Percentiles rank a stretch among this genome's conserved stretches.
Evolutionary conservation across 2,888 invertebrate species (phyloP).

Genomic region (Dynastes grantii): DNA sequence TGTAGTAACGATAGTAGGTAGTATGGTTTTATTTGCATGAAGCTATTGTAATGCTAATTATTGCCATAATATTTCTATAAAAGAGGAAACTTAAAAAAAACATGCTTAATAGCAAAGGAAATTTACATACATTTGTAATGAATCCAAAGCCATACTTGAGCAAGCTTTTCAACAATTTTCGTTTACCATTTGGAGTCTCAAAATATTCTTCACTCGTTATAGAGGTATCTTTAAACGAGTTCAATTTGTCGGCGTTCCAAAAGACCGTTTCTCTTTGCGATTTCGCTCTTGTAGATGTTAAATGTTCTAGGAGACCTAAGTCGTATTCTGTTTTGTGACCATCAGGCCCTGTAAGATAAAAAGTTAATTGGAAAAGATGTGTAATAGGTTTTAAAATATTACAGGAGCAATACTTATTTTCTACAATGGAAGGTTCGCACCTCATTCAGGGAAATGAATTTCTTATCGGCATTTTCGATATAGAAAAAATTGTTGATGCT

Average conservation of each 20-base stretch:
- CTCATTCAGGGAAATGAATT: too few relatives aligned
- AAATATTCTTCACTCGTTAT: slow-evolving; percentile 72
- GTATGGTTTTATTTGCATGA: too few relatives aligned
- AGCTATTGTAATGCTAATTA: too few relatives aligned
- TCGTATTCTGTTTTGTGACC: slow-evolving; percentile 73
- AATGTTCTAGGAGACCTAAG: slow-evolving; percentile 66
- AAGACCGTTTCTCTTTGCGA: slow-evolving; percentile 63
- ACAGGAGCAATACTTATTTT: background rate
- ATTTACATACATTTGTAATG: slow-evolving; percentile 60
- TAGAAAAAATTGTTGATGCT: too few relatives aligned
- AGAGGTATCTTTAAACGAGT: slow-evolving; percentile 67
- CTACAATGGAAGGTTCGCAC: background rate
- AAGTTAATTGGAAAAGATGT: slow-evolving; percentile 11
- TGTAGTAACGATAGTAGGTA: too few relatives aligned
- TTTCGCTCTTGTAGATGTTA: slow-evolving; percentile 24
- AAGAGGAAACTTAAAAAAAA: too few relatives aligned
- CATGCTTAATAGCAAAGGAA: too few relatives aligned
- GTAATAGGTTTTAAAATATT: background rate
- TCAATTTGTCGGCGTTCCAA: slow-evolving; percentile 72
- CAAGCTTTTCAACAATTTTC: slow-evolving; percentile 72
- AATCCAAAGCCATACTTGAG: slow-evolving; percentile 73
- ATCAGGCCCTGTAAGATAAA: slow-evolving; percentile 73
- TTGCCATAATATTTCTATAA: too few relatives aligned
- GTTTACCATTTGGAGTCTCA: slow-evolving; percentile 68
- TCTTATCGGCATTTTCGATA: too few relatives aligned